phyloP scores from a whole-genome alignment of 2,113 vertebrate genomes.

The Eurystomus gularis region DNA sequence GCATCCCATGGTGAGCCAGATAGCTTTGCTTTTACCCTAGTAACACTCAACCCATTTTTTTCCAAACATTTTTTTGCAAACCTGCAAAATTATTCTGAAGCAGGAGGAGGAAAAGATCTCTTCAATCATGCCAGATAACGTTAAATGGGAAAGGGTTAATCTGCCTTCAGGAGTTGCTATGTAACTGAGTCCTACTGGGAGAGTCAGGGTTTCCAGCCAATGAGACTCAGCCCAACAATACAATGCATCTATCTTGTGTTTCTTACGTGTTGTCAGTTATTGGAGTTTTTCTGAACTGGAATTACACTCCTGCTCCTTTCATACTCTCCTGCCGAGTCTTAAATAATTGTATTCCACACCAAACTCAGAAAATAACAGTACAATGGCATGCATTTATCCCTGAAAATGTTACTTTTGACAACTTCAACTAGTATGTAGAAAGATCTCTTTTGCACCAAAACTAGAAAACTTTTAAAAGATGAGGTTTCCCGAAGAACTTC shows the following conservation, averaged over 20 bases:
- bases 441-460: neutral
- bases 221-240: conserved; percentile 11
- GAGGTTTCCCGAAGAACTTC: neutral
- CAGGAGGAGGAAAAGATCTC: neutral
- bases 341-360: conserved; percentile 46
- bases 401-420: neutral
- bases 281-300: conserved; percentile 55
- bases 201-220: conserved; percentile 29
- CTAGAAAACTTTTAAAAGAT: neutral
- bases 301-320: conserved; percentile 50
- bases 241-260: conserved; percentile 53
- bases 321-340: neutral
- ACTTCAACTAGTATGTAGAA: neutral
- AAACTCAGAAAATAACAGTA: conserved; percentile 16
- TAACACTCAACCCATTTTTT: neutral
- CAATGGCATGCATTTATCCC: neutral
- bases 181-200: conserved; percentile 52
- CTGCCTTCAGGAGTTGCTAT: conserved; percentile 41
- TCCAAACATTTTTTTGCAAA: neutral
- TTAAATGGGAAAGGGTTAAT: conserved; percentile 49
- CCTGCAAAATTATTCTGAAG: neutral
- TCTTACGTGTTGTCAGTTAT: conserved; percentile 30
- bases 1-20: neutral
- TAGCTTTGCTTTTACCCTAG: neutral
- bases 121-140: neutral